Evolutionary conservation across 2,113 vertebrate genomes (phyloP), one percentile per base, ranked within the genome.

Genomic region (Muntiacus reevesi): DNA sequence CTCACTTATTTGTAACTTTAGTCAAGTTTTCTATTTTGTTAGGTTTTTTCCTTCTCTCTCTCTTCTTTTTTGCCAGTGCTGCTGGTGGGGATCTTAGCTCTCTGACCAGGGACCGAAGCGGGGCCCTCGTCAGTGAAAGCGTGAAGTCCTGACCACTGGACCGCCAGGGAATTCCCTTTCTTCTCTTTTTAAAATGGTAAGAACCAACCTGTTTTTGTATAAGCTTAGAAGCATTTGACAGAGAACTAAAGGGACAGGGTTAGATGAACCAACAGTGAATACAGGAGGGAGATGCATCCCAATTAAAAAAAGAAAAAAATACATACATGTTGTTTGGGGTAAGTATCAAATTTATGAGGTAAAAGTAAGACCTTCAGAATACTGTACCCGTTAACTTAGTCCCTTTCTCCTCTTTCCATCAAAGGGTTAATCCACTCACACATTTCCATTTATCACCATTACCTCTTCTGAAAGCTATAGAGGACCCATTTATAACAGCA

Each of bases 401-500:
- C 14, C n/a, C 19, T 92, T 78, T 93, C 64, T 89, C 52, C 9
- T 85, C 9, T 50, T 89, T 92, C 27, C 6, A 5, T n/a, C 47
- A 50, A 87, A 94, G 55, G 13, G 92, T 57, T 85, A 89, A 92
- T 90, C 13, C 23, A 62, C 50, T 84, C 52, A 47, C 47, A 28
- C 19, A 16, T 94, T 97, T 85, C 83, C 84, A n/a, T 74, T 96
- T 85, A 87, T 94, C 40, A 40, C 43, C 36, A 67, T 93, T 78
- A 60, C 57, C 33, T 89, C 54, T 59, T 84, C 47, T 96, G 43
- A 87, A 74, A 92, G 28, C 50, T n/a, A 2, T 43, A 57, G 74
- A 87, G 16, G 57, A 81, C 15, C 25, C 52, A 62, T 94, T 96
- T 97, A 94, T 81, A 97, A 83, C 50, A 94, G 43, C 87, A 97